Evolutionary conservation across 2,113 vertebrate genomes (phyloP), one percentile per base, ranked within the genome.

Genomic region (Phainopepla nitens): DNA sequence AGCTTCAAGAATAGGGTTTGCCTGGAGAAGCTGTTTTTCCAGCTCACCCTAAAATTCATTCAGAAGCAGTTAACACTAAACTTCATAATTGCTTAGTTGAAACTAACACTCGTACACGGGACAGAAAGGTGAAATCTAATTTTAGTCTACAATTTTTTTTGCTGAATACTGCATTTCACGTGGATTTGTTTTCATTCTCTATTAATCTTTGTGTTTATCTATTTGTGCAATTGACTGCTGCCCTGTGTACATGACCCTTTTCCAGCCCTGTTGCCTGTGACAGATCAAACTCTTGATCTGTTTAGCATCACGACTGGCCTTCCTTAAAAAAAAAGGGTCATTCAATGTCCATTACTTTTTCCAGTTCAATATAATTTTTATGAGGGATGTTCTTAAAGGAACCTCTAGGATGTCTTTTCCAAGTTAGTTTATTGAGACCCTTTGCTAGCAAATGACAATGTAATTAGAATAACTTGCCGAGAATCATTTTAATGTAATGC

Each of bases 21-120:
- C 99, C 98, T 99, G 99, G 53, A 99, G 98, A 94, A 99, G 98
- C 96, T 99, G 99, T 94, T 99, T 99, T 98, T 99, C 99, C 97
- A 99, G 98, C 98, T 99, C 99, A 28, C 99, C 99, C 99, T 99
- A 97, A 82, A 98, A 98, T 89, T 90, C 78, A 98, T 95, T 77
- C 87, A 94, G 50, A 97, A 15, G 61, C 33, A 86, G 90, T 98
- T 97, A 98, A 65, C 58, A 27, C 45, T 90, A 84, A 84, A 79
- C 62, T 76, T 53, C 6, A 11, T 35, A 14, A 58, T 64, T 57
- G 35, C 5, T 84, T 71, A 16, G 16, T 29, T 66, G 36, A 70
- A 82, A 75, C 57, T 44, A 75, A 60, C 9, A 49, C 5, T 23
- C 0, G 7, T 58, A 62, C 41, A 44, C 0, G 4, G 65, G 35